A percentile compares a stretch with the other conserved stretches of the same genome.
phyloP scores from a whole-genome alignment of 2,113 vertebrate species.

The Engystomops pustulosus region DNA sequence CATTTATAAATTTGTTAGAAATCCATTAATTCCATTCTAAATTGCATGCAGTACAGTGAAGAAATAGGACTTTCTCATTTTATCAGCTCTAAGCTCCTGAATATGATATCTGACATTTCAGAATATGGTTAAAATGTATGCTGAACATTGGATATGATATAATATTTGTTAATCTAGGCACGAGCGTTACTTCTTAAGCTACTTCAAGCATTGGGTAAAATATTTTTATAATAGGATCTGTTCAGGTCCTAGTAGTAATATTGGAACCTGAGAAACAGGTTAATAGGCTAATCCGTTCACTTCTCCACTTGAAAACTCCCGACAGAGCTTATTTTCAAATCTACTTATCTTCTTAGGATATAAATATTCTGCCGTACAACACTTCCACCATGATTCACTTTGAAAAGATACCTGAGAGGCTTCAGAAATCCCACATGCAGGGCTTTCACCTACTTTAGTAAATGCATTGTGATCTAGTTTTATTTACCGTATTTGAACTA shows the following conservation, averaged over 20 bases:
- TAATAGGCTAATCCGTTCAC: constrained; percentile 57
- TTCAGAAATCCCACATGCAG: constrained; percentile 22
- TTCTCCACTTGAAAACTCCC: constrained; percentile 51
- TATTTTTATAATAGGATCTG: constrained; percentile 50
- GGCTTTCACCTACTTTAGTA: constrained; percentile 19
- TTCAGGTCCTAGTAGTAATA: constrained; percentile 46
- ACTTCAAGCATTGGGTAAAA: constrained; percentile 34
- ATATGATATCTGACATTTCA: not conserved
- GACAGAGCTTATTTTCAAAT: constrained; percentile 55
- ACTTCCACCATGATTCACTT: constrained; percentile 32
- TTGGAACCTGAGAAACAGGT: constrained; percentile 45
- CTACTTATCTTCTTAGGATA: constrained; percentile 51
- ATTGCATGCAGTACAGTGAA: not conserved
- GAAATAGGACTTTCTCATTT: not conserved
- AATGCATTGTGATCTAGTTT: not conserved
- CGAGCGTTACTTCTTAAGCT: constrained; percentile 14
- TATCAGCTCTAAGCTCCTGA: not conserved
- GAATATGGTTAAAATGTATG: constrained; percentile 31
- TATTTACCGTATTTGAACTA: not conserved
- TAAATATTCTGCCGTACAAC: constrained; percentile 45
- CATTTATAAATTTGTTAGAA: not conserved
- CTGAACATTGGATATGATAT: constrained; percentile 16
- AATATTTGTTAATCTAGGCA: constrained; percentile 23
- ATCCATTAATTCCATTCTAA: not conserved
- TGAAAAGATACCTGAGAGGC: constrained; percentile 25